Conservation (phyloP, 2,113 vertebrate genomes). For the Odontophorus gujanensis region DNA sequence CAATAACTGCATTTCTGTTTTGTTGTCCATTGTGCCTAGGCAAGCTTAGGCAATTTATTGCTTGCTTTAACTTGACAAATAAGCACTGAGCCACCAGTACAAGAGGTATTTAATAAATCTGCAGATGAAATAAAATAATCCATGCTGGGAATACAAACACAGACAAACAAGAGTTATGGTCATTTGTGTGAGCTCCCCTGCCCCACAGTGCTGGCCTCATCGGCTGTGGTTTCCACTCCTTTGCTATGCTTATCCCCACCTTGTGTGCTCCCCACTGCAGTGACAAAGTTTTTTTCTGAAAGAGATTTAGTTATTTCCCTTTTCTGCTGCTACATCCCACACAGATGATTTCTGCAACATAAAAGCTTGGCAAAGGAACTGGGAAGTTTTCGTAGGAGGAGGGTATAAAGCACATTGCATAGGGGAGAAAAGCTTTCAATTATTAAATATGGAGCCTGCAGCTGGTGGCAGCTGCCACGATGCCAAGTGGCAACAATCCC, state of each 20-base stretch:
- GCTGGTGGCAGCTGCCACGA: background rate
- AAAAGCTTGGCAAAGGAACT: background rate
- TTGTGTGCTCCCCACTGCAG: background rate
- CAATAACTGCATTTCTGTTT: background rate
- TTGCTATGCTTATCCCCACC: fast-evolving
- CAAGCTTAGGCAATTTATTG: slow-evolving; percentile 34
- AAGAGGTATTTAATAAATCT: background rate
- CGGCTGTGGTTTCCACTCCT: background rate
- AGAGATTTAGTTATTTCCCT: slow-evolving; percentile 21
- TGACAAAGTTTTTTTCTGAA: slow-evolving; percentile 12
- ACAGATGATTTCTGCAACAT: background rate
- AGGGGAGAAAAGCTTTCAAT: background rate
- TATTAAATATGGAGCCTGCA: background rate
- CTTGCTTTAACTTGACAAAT: slow-evolving; percentile 50
- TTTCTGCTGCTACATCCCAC: background rate
- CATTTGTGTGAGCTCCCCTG: background rate
- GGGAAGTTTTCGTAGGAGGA: background rate
- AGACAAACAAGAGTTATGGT: background rate
- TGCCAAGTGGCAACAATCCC: background rate
- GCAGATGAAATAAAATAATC: slow-evolving; percentile 29
- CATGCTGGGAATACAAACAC: background rate
- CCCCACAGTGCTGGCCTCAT: background rate
- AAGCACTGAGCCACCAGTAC: slow-evolving; percentile 11
- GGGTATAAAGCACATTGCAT: background rate
- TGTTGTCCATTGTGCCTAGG: background rate